phyloP scores from a whole-genome alignment of 2,888 invertebrate genomes.

The Folsomia manolachei region DNA sequence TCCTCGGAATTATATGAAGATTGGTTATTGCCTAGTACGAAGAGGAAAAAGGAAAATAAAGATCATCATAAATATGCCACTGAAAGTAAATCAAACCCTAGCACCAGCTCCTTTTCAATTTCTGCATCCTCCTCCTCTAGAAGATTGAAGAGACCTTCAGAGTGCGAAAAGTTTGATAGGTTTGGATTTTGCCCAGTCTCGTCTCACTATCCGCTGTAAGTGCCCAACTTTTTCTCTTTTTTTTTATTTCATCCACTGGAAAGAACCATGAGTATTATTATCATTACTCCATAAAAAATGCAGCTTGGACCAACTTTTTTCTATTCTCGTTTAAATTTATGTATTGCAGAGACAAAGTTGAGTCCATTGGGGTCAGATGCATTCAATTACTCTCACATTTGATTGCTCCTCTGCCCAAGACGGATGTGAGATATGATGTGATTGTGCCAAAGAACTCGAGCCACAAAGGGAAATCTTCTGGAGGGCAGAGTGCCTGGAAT shows the following conservation, averaged over 20 bases:
- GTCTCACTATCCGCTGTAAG: constrained; percentile 49
- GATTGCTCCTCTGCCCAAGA: constrained; percentile 48
- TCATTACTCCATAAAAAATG: not conserved
- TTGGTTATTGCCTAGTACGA: constrained; percentile 30
- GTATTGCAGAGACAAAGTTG: constrained; percentile 41
- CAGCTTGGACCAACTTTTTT: too few relatives aligned
- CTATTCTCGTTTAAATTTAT: too few relatives aligned
- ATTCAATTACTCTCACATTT: constrained; percentile 49
- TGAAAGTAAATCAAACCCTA: not conserved
- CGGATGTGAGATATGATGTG: constrained; percentile 47
- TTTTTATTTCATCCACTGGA: not conserved
- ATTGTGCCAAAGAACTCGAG: constrained; percentile 23
- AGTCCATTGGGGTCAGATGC: constrained; percentile 47
- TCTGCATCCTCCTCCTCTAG: constrained; percentile 10
- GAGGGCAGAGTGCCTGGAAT: constrained; percentile 29
- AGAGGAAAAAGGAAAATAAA: constrained; percentile 12
- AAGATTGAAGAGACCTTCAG: constrained; percentile 35
- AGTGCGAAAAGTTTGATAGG: constrained; percentile 47
- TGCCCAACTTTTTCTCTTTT: not conserved
- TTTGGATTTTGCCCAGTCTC: constrained; percentile 50
- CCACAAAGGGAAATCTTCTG: not conserved
- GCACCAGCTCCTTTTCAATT: not conserved
- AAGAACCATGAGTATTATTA: too few relatives aligned
- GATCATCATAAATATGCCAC: not conserved
- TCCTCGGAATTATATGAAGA: constrained; percentile 39